These are phyloP conservation scores for Ditula angustiorana DNA, from an alignment of 2,888 invertebrate species.

Conservation along the genomic window DNA sequence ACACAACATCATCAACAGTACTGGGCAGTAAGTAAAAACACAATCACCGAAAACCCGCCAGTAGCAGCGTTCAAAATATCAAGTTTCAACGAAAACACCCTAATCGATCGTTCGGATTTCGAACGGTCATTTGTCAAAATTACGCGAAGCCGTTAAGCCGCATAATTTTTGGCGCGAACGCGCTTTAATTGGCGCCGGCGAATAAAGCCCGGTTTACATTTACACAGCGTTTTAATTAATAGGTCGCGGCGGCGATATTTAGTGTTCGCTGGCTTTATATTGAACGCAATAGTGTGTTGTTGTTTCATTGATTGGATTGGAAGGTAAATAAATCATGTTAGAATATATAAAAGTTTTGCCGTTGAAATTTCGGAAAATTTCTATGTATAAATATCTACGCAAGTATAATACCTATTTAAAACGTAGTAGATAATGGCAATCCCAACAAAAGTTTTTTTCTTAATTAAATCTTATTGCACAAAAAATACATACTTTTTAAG, in stretches of 20 bases:
- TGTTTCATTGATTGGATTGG: constrained; percentile 10
- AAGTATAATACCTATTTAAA: too few species aligned
- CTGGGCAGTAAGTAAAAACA: constrained; percentile 24
- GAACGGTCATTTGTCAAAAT: constrained; percentile 80
- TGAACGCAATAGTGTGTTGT: constrained; percentile 4
- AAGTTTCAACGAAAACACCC: constrained; percentile 49
- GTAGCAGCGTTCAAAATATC: constrained; percentile 28
- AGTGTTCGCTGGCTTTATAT: constrained; percentile 27
- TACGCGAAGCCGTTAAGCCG: constrained; percentile 79
- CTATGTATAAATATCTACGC: too few species aligned
- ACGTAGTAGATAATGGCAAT: too few species aligned
- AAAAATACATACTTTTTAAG: too few species aligned
- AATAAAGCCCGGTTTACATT: constrained; percentile 84
- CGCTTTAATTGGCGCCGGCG: constrained; percentile 53
- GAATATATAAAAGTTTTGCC: background rate
- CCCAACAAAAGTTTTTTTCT: too few species aligned
- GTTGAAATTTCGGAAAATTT: too few species aligned
- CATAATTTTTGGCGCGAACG: constrained; percentile 81
- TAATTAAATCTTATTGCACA: too few species aligned
- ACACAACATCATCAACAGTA: too few species aligned
- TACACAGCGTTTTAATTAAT: constrained; percentile 84
- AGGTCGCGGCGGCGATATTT: constrained; percentile 48
- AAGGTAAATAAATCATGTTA: background rate
- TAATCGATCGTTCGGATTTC: constrained; percentile 62
- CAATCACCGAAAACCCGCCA: constrained; percentile 6